Conservation (phyloP, 2,797 vertebrate genomes). For the Sorex maritimensis region DNA sequence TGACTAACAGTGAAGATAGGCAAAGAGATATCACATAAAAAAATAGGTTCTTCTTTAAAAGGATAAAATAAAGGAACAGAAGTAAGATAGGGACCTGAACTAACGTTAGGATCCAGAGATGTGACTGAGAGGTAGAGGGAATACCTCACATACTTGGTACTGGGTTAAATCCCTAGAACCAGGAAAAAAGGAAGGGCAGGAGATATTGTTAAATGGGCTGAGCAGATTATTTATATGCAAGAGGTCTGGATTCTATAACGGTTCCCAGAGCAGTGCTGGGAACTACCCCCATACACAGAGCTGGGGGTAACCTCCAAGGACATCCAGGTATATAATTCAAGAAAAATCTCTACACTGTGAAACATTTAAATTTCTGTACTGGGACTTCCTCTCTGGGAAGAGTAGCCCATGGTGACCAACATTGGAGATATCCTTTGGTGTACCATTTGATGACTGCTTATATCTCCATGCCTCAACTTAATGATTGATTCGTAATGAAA, state of each 20-base stretch:
- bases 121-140: too few species aligned
- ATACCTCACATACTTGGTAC: too few species aligned
- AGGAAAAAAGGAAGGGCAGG: too few species aligned
- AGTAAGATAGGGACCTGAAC: neutral
- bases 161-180: too few species aligned
- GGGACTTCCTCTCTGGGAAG: neutral
- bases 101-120: too few species aligned
- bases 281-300: neutral
- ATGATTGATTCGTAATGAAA: neutral
- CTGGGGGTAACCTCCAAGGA: too few species aligned
- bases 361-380: neutral
- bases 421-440: neutral
- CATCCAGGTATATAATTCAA: neutral
- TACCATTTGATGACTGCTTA: neutral
- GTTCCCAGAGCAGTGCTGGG: too few species aligned
- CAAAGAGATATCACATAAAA: conserved; percentile 53
- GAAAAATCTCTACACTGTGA: neutral
- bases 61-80: conserved; percentile 2
- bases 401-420: neutral
- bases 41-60: neutral
- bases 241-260: too few species aligned
- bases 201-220: too few species aligned
- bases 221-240: too few species aligned
- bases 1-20: neutral
- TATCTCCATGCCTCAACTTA: too few species aligned